Evolutionary conservation across 2,797 vertebrate species (phyloP), one percentile per base, ranked within the genome.

Genomic region (Harpagifer antarcticus): DNA sequence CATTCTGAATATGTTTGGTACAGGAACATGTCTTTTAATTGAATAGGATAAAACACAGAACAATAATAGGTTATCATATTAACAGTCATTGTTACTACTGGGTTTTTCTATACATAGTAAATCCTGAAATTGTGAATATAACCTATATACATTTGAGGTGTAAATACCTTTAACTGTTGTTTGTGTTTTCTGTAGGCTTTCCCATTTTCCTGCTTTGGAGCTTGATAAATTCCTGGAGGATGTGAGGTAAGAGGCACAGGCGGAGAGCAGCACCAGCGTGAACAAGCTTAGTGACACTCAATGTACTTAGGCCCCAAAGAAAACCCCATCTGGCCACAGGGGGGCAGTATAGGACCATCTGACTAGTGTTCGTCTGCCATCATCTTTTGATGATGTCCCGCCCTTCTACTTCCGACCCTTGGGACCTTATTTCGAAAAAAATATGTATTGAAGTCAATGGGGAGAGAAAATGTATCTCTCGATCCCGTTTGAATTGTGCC

Each of bases 181-280:
- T 72, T 44, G 2, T 71, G 14, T 72, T 10, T 14, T 62, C 55
- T 68, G 5, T 55, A 99, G 98, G 79, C 96, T 99, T 81, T 99
- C 96, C 17, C 98, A 99, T 31, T 99, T 98, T 85, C 97, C 98
- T 72, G 97, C 97, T 0, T 86, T 99, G 84, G 98, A 99, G 89
- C 86, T 99, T 79, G 98, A 99, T 92, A 99, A 99, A 85, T 99
- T 99, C 88, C 93, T 99, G 77, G 98, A 99, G 90, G 98, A 99
- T 89, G 98, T 99, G 68, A 97, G 97, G 98, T 99, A 79, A 95
- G 89, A 71, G 76, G 10, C 37, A 37, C 49, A 72, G 23, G 16
- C 19, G 9, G 4, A 33, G 0, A 45, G n/a, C 23, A 55, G 13
- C 4, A 47, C 42, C 1, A 14, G 11, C 56, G 27, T 17, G 10